Evolutionary conservation across 2,113 vertebrate genomes (phyloP).

Genomic region (Microtus montanus): DNA sequence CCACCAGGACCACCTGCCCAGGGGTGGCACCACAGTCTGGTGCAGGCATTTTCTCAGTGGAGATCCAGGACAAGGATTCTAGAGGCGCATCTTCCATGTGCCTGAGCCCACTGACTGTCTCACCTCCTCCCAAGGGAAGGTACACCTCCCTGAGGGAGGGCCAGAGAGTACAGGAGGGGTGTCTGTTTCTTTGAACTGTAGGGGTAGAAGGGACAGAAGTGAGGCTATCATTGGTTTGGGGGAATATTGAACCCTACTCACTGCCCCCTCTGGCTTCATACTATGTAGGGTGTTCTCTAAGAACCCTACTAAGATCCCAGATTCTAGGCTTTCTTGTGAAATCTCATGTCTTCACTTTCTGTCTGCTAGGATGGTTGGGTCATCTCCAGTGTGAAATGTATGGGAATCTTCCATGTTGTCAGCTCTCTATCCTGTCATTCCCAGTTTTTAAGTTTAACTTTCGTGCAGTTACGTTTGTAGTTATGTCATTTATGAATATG

Average conservation of each 20-base stretch:
- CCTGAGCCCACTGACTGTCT: neutral
- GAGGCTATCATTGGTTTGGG: fast-evolving
- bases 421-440: neutral
- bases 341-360: neutral
- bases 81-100: neutral
- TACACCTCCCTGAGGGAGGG: too few relatives aligned
- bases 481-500: neutral
- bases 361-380: neutral
- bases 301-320: neutral
- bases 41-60: neutral
- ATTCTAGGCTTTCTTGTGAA: neutral
- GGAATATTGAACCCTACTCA: neutral
- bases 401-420: neutral
- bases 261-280: neutral
- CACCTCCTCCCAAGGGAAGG: neutral
- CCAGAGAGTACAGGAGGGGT: too few relatives aligned
- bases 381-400: slow-evolving; percentile 29
- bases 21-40: neutral
- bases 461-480: neutral
- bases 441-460: slow-evolving; percentile 17
- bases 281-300: neutral
- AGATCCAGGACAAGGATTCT: neutral
- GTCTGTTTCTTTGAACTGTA: too few relatives aligned
- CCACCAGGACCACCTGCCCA: neutral
- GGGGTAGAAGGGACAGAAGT: neutral